Evolutionary conservation across 2,113 vertebrate genomes (phyloP).

Genomic region (Pteruthius melanotis): DNA sequence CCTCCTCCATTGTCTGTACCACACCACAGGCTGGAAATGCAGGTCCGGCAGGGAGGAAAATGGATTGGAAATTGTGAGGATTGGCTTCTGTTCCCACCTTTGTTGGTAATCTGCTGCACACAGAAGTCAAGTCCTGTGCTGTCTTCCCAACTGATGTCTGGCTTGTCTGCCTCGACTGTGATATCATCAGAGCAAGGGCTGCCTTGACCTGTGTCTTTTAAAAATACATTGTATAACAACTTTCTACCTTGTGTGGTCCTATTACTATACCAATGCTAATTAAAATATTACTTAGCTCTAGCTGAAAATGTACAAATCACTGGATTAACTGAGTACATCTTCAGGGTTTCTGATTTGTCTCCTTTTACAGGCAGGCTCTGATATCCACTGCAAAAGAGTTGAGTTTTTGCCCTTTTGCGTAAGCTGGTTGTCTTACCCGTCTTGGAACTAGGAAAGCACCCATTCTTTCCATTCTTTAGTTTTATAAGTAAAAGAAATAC

Average conservation of each 20-base stretch:
- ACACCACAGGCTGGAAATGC: neutral
- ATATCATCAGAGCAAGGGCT: neutral
- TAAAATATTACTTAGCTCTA: neutral
- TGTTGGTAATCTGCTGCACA: neutral
- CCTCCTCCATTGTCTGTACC: neutral
- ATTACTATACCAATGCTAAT: neutral
- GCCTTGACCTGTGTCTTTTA: neutral
- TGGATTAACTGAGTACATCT: neutral
- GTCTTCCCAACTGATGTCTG: neutral
- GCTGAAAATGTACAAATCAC: neutral
- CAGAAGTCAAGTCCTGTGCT: neutral
- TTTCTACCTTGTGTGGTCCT: neutral
- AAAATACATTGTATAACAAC: neutral
- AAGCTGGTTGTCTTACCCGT: neutral
- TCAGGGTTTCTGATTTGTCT: neutral
- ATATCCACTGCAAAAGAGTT: neutral
- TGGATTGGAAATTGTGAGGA: neutral
- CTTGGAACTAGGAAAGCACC: neutral
- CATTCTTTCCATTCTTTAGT: neutral
- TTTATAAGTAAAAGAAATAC: neutral
- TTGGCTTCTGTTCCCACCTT: neutral
- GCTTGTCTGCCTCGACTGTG: neutral
- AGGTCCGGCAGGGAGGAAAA: neutral
- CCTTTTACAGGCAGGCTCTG: neutral
- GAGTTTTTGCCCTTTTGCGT: neutral